phyloP scores from a whole-genome alignment of 2,888 invertebrate species.

The Merodon equestris region DNA sequence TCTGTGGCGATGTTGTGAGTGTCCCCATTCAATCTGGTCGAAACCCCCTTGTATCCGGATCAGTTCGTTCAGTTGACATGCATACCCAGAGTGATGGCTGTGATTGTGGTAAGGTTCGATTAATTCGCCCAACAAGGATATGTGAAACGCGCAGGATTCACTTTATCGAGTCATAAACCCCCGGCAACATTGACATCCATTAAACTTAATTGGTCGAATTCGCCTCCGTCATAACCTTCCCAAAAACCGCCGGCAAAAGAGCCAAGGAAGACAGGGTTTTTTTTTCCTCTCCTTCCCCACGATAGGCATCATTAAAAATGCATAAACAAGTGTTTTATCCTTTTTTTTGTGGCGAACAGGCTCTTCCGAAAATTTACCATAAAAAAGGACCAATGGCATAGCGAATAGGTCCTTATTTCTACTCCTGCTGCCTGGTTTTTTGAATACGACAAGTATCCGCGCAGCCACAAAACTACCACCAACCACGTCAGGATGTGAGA shows the following conservation, averaged over 20 bases:
- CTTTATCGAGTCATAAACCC: constrained; percentile 28
- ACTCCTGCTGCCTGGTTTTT: too few relatives aligned
- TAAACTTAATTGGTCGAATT: constrained; percentile 48
- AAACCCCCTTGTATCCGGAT: too few relatives aligned
- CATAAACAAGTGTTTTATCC: constrained; percentile 64
- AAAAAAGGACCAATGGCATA: constrained; percentile 47
- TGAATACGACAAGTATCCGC: too few relatives aligned
- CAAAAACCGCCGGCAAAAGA: constrained; percentile 1
- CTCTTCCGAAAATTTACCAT: constrained; percentile 53
- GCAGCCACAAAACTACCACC: constrained; percentile 53
- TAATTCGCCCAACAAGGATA: constrained; percentile 19
- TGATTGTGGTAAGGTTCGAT: too few relatives aligned
- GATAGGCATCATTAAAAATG: constrained; percentile 64
- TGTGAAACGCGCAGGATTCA: constrained; percentile 8
- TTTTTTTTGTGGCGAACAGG: constrained; percentile 41
- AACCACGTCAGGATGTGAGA: constrained; percentile 36
- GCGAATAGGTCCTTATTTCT: constrained; percentile 30
- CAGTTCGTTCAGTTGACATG: too few relatives aligned
- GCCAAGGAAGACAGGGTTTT: constrained; percentile 11
- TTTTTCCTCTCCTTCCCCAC: constrained; percentile 15
- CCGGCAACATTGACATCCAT: constrained; percentile 34
- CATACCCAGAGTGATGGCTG: too few relatives aligned
- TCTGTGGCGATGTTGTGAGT: constrained; percentile 2
- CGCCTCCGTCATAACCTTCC: neutral
- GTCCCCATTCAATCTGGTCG: constrained; percentile 21